Base-by-base conservation (phyloP, 2,113 vertebrate species). In the Riparia riparia region DNA sequence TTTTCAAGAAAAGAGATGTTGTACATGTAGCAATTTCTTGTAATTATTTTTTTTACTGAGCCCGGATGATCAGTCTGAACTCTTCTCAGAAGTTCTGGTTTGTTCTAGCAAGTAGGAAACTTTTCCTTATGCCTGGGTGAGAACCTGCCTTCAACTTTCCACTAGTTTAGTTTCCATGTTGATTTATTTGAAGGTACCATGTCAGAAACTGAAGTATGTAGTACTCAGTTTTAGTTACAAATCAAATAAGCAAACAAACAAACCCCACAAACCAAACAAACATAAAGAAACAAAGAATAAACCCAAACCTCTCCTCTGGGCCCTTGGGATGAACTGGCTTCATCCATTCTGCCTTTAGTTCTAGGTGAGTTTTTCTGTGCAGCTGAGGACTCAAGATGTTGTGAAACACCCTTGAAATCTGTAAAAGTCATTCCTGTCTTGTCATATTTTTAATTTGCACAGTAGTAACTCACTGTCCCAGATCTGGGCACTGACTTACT, bases 381-480 rank as follows among this genome's bases (percentile, higher is more conserved):
- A 4, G 26, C 39, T 28, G 17, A 63, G 15, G 4, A 31, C 18
- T 50, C 2, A 0, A 32, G 26, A 19, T 51, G 24, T 26, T 2
- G 1, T 47, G 29, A 64, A 82, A 29, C 22, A 29, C 14, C 63
- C 17, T n/a, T 64, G 32, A 45, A 71, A 58, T 29, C 9, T 29
- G 6, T 66, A 7, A 12, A 50, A 58, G 32, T 85, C 5, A 12
- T 50, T 90, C 34, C 44, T 32, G 7, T 56, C 51, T 24, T 53
- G 49, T 50, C 2, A 1, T 20, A 5, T 28, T 57, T 81, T 81
- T 22, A 6, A 15, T 71, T 91, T 53, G 54, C 56, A 54, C 44
- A 0, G 0, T 3, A 24, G 37, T 56, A 45, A 37, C 49, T 65
- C n/a, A 2, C 17, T 31, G 12, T 31, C 47, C 14, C 39, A 32